Evolutionary conservation across 2,888 invertebrate genomes (phyloP).

Genomic region (Synergus umbraculus): DNA sequence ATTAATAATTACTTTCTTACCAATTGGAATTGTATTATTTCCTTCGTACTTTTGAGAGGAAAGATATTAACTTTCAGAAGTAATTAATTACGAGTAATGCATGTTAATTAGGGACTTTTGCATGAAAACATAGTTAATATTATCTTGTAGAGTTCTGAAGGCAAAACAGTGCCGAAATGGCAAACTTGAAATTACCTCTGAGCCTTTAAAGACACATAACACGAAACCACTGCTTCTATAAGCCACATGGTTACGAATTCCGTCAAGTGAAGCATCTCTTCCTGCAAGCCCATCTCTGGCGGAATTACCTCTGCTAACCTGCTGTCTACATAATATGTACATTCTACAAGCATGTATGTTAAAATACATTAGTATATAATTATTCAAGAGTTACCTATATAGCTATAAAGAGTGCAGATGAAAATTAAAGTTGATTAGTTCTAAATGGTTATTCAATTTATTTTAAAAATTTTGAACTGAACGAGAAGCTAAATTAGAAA

Average conservation of each 20-base stretch:
- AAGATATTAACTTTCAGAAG: background rate
- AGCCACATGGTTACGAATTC: conserved; percentile 45
- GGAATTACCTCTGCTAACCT: conserved; percentile 49
- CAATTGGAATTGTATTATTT: too few species aligned
- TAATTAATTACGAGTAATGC: background rate
- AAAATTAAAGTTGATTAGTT: too few species aligned
- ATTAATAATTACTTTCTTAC: too few species aligned
- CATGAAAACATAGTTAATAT: background rate
- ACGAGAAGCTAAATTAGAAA: too few species aligned
- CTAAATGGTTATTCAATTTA: too few species aligned
- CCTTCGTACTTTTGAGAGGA: too few species aligned
- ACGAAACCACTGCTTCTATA: conserved; percentile 18
- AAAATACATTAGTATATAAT: conserved; percentile 10
- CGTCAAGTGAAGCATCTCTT: conserved; percentile 41
- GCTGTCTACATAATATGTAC: conserved; percentile 41
- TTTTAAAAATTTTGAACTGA: too few species aligned
- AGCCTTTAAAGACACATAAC: conserved; percentile 34
- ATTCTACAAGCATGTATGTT: background rate
- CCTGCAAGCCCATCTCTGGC: conserved; percentile 46
- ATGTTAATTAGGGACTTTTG: background rate
- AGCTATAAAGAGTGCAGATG: too few species aligned
- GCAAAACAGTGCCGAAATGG: conserved; percentile 4
- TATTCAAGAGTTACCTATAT: background rate
- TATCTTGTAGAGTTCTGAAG: conserved; percentile 6
- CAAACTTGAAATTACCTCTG: conserved; percentile 15